Percentiles rank a stretch among this genome's conserved stretches.
These are phyloP conservation scores for Campaea margaritaria DNA, from an alignment of 2,888 invertebrate genomes.

Conservation along the genomic window DNA sequence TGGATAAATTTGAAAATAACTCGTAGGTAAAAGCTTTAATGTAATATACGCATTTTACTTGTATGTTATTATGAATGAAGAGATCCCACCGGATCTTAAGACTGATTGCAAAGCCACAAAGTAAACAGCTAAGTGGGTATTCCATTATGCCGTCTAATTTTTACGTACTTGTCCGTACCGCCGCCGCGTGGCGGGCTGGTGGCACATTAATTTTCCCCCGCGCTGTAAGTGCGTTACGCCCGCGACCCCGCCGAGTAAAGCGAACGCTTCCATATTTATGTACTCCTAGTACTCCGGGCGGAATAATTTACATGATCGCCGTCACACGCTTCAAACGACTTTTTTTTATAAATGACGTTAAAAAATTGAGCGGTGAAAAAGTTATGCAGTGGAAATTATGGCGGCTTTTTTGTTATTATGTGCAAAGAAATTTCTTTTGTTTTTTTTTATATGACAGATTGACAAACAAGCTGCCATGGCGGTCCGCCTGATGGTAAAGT, in stretches of 20 bases:
- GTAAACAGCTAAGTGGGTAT: too few species aligned
- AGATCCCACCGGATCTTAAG: too few species aligned
- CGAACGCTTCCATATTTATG: conserved; percentile 40
- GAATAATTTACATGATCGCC: conserved; percentile 52
- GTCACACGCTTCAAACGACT: conserved; percentile 34
- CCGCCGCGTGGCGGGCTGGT: background rate
- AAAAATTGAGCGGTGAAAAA: conserved; percentile 10
- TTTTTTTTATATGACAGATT: background rate
- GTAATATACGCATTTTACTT: too few species aligned
- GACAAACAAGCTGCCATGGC: too few species aligned
- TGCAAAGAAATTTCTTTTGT: background rate
- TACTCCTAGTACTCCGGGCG: conserved; percentile 41
- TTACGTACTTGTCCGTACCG: background rate
- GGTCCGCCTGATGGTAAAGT: too few species aligned
- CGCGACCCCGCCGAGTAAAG: conserved; percentile 29
- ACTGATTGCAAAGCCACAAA: too few species aligned
- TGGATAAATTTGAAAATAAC: too few species aligned
- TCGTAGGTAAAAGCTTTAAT: too few species aligned
- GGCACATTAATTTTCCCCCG: conserved; percentile 1
- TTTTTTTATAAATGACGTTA: conserved; percentile 14
- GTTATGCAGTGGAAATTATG: conserved; percentile 11
- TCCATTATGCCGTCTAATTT: too few species aligned
- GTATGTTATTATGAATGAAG: too few species aligned
- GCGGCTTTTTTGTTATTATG: background rate
- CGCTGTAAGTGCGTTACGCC: conserved; percentile 14